phyloP scores from a whole-genome alignment of 1,140 invertebrate species.

The Scaptodrosophila lebanonensis region DNA sequence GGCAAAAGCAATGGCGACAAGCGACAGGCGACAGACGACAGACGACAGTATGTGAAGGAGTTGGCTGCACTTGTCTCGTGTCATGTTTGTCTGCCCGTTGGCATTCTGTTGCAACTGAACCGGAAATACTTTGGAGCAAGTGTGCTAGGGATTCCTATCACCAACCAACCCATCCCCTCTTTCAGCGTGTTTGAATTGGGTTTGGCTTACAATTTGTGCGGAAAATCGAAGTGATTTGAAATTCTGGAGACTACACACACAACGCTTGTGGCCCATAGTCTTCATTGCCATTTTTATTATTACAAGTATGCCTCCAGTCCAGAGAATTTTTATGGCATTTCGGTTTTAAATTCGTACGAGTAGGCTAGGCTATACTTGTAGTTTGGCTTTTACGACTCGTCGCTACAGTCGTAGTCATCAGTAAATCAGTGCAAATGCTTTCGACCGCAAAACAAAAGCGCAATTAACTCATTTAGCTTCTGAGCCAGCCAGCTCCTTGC shows the following conservation, averaged over 20 bases:
- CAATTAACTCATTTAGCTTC: slow-evolving; percentile 65
- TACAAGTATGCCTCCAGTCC: no score
- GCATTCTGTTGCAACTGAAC: slow-evolving; percentile 47
- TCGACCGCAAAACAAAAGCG: slow-evolving; percentile 66
- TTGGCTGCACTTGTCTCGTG: slow-evolving; percentile 22
- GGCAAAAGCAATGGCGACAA: slow-evolving; percentile 21
- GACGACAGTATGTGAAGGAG: no score
- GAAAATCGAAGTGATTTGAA: no score
- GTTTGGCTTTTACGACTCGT: slow-evolving; percentile 43
- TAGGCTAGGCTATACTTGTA: slow-evolving; percentile 5
- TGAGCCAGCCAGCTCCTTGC: no score
- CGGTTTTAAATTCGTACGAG: slow-evolving; percentile 37
- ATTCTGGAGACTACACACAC: no score
- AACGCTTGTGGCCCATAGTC: no score
- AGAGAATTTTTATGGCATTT: slow-evolving; percentile 26
- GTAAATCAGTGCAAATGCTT: slow-evolving; percentile 57
- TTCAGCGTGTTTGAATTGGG: no score
- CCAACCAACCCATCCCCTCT: no score
- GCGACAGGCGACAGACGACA: slow-evolving; percentile 21
- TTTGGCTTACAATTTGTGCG: no score
- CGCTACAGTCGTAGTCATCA: no score
- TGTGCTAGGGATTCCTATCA: no score
- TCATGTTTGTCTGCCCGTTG: slow-evolving; percentile 10
- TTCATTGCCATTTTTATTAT: no score
- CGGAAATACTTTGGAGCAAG: slow-evolving; percentile 57